Percentiles rank a stretch among this genome's conserved stretches.
phyloP scores from a whole-genome alignment of 2,888 invertebrate species.

The Lithophane semibrunnea region DNA sequence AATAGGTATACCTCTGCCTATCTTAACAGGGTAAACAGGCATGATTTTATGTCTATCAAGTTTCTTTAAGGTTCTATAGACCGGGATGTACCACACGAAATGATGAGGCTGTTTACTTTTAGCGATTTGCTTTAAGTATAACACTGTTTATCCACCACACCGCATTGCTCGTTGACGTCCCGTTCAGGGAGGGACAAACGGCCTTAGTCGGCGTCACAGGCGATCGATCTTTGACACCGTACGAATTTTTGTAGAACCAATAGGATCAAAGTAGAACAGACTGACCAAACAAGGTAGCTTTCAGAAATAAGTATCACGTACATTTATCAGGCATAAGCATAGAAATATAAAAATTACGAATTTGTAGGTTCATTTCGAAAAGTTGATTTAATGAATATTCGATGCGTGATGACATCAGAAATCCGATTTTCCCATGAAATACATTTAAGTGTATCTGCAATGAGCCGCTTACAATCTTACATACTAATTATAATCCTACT shows the following conservation, averaged over 20 bases:
- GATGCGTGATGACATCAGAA: neutral
- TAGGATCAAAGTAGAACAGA: neutral
- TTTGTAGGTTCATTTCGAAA: neutral
- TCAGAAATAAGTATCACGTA: neutral
- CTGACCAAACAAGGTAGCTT: neutral
- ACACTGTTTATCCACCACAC: no score
- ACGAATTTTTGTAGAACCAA: no score
- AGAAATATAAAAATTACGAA: neutral
- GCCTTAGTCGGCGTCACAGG: no score
- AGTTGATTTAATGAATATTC: neutral
- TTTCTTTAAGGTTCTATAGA: neutral
- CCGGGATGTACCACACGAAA: neutral
- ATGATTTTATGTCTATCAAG: neutral
- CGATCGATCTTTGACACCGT: no score
- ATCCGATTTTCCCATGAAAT: neutral
- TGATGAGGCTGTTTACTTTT: no score
- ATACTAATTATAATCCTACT: neutral
- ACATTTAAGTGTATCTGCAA: neutral
- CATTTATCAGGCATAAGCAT: neutral
- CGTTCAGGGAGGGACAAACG: no score
- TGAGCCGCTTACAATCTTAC: neutral
- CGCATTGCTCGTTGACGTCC: no score
- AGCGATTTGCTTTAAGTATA: no score
- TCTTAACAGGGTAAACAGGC: neutral
- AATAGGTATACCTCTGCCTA: neutral